Percentiles rank a stretch among this genome's conserved stretches.
Conservation (phyloP, 1,140 invertebrate species). For the Octopus sinensis region DNA sequence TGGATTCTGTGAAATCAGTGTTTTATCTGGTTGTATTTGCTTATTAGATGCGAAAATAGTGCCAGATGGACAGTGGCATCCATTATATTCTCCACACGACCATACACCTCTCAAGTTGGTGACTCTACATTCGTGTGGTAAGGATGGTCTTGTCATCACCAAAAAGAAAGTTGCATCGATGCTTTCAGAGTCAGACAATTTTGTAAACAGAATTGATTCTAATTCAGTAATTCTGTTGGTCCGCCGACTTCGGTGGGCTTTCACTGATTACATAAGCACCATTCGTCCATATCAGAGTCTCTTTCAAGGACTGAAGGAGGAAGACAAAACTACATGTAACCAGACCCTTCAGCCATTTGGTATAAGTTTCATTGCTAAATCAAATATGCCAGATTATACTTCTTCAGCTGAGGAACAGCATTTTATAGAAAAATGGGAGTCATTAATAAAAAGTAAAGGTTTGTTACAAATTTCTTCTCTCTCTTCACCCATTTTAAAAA, state of each 20-base stretch:
- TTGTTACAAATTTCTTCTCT: background rate
- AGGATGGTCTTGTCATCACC: background rate
- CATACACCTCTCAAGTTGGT: slow-evolving; percentile 16
- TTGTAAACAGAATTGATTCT: background rate
- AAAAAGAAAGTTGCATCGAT: background rate
- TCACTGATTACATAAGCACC: slow-evolving; percentile 18
- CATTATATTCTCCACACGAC: slow-evolving; percentile 26
- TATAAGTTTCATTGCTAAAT: background rate
- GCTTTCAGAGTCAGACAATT: background rate
- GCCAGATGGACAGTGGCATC: background rate
- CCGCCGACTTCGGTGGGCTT: slow-evolving; percentile 1
- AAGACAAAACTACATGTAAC: background rate
- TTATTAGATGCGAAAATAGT: slow-evolving; percentile 23
- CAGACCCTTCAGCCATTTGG: slow-evolving; percentile 9
- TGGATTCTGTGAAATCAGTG: background rate
- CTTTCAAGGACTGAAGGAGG: slow-evolving; percentile 1
- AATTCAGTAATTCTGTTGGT: slow-evolving; percentile 15
- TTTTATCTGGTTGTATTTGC: slow-evolving; percentile 20
- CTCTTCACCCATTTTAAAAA: too few relatives aligned
- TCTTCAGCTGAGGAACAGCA: slow-evolving; percentile 11
- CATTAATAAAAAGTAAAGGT: slow-evolving; percentile 14
- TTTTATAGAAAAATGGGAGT: slow-evolving; percentile 17
- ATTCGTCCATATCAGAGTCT: slow-evolving; percentile 20
- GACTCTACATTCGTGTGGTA: background rate
- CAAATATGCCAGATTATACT: background rate